Conservation (phyloP, 2,113 vertebrate species). For the Grammatotria lemairii region DNA sequence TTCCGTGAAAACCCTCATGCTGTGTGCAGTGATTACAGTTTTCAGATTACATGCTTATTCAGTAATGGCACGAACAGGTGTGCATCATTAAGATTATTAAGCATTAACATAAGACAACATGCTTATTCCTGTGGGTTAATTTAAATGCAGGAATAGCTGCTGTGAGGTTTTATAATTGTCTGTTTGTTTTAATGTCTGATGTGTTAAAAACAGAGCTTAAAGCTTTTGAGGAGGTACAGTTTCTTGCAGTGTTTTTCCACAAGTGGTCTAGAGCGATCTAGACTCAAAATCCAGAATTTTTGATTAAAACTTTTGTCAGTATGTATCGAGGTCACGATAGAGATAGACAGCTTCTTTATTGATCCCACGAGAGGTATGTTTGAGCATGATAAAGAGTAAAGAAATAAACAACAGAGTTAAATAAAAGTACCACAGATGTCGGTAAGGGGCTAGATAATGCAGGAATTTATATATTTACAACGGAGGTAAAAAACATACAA, state of each 20-base stretch:
- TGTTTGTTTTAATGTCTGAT: not conserved
- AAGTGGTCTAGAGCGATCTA: not conserved
- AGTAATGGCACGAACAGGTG: not conserved
- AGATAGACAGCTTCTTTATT: not conserved
- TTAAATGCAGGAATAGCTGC: not conserved
- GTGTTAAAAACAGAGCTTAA: not conserved
- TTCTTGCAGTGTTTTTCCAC: not conserved
- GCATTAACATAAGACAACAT: not conserved
- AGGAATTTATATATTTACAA: not conserved
- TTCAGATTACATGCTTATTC: not conserved
- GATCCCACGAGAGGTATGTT: not conserved
- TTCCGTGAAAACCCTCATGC: not conserved
- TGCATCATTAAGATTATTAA: not conserved
- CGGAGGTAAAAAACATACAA: not conserved
- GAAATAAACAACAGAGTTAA: not conserved
- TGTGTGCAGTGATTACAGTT: not conserved
- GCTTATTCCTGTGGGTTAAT: not conserved
- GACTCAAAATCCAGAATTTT: not conserved
- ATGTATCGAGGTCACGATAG: rapidly evolving
- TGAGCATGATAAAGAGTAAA: not conserved
- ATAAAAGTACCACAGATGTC: not conserved
- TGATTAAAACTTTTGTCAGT: not conserved
- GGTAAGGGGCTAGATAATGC: not conserved
- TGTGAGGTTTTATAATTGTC: not conserved
- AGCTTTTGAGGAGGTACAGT: not conserved